Evolutionary conservation across 2,888 invertebrate genomes (phyloP).

Genomic region (Adineta ricciae): DNA sequence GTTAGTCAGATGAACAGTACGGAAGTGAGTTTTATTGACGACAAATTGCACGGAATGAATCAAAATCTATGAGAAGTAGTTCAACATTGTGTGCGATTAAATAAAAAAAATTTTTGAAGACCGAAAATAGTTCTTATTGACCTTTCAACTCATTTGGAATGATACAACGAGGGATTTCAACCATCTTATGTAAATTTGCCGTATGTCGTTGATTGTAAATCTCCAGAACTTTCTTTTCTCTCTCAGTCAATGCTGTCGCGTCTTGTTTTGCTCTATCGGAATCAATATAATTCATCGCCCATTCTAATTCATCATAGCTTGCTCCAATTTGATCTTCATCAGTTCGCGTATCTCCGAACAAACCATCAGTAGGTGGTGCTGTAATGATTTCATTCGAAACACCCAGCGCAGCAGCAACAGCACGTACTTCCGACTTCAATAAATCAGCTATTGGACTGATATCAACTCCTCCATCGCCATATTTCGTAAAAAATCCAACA

Average conservation of each 20-base stretch:
- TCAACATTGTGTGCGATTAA: no score
- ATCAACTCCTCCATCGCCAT: slow-evolving; percentile 20
- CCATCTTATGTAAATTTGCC: slow-evolving; percentile 11
- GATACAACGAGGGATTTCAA: neutral
- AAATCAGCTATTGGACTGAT: slow-evolving; percentile 9
- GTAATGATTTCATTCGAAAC: neutral
- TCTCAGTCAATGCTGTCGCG: neutral
- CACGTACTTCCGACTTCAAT: neutral
- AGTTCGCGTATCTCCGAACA: slow-evolving; percentile 6
- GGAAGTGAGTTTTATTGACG: no score
- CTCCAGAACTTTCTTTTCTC: neutral
- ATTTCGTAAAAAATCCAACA: slow-evolving; percentile 18
- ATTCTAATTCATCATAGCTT: slow-evolving; percentile 3
- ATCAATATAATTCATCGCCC: slow-evolving; percentile 19
- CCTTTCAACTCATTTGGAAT: neutral
- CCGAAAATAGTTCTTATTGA: no score
- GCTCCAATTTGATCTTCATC: slow-evolving; percentile 20
- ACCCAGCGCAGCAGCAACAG: neutral
- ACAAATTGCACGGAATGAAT: no score
- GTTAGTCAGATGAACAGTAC: neutral
- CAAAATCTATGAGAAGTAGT: no score
- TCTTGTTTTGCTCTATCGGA: neutral
- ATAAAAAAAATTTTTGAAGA: neutral
- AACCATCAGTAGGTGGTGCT: neutral
- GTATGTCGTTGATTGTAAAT: neutral